These are phyloP conservation scores for Cyrtonyx montezumae DNA, from an alignment of 2,113 vertebrate genomes.

Conservation along the genomic window DNA sequence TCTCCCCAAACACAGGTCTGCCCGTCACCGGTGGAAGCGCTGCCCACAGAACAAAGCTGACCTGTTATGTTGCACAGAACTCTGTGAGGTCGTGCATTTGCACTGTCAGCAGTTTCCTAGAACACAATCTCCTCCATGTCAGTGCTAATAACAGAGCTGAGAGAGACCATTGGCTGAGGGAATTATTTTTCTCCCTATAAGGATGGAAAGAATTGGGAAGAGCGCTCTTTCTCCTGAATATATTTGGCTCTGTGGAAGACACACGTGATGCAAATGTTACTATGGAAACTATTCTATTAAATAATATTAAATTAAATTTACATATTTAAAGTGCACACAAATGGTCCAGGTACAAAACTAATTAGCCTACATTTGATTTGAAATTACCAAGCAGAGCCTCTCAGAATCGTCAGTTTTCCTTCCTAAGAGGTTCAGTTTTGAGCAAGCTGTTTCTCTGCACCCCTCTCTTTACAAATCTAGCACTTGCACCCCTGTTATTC, in stretches of 20 bases:
- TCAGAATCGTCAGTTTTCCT: background rate
- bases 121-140: background rate
- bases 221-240: slow-evolving; percentile 21
- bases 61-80: background rate
- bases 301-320: slow-evolving; percentile 58
- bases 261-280: slow-evolving; percentile 54
- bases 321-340: background rate
- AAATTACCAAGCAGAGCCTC: background rate
- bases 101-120: background rate
- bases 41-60: background rate
- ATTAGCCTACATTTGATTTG: slow-evolving; percentile 42
- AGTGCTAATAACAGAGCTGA: background rate
- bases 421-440: background rate
- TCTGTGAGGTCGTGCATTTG: background rate
- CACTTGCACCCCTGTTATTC: background rate
- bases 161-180: background rate
- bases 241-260: slow-evolving; percentile 30
- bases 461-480: background rate
- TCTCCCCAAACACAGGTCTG: background rate
- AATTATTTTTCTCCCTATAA: background rate
- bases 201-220: background rate
- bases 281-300: slow-evolving; percentile 68
- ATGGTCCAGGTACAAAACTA: slow-evolving; percentile 30
- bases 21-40: background rate
- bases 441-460: background rate